Base-by-base conservation (phyloP, 1,140 invertebrate species). In the Hyphantria cunea region DNA sequence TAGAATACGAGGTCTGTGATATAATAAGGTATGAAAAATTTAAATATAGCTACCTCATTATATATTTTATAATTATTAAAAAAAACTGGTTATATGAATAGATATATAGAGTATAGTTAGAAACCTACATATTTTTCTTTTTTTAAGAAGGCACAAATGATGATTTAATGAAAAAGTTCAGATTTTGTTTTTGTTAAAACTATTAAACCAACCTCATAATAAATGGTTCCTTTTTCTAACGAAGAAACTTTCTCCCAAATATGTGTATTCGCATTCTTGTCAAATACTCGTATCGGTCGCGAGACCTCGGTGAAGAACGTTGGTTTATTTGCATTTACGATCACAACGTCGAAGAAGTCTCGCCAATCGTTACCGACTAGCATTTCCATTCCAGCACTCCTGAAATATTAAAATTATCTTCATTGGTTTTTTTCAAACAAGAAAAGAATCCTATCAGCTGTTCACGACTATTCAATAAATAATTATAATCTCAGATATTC, bases 271-370 rank as follows among this genome's bases (percentile, higher is more conserved):
- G 94, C 94, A 48, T 92, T 93, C 79, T 95, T 95, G 80, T 98
- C 96, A 80, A 97, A 99, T 11, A 97, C 93, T 73, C 98, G 92
- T 65, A 99, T 96, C 0, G 98, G 98, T 47, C 97, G 94, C 34
- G 95, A 95, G 84, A 95, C 94, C 75, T 96, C 97, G n/a, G 95
- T 98, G 91, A 99, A 99, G 90, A 99, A 99, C 71, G 95, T 95
- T 0, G 98, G 98, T 83, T 99, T 99, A 70, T 97, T 94, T 0
- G 98, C 98, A 82, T 97, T 96, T 6, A 98, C 97, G 64, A 99
- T 97, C 25, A 99, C 94, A 7, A 99, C 95, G 90, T 99, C 97
- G 91, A 99, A 99, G 74, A 95, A 95, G 11, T 97, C 93, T 64
- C 94, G 93, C 98, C 98, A 99, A 67, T 98, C 94, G 12, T 94